Conservation (phyloP, 2,888 invertebrate species). For the Dastarcus helophoroides region DNA sequence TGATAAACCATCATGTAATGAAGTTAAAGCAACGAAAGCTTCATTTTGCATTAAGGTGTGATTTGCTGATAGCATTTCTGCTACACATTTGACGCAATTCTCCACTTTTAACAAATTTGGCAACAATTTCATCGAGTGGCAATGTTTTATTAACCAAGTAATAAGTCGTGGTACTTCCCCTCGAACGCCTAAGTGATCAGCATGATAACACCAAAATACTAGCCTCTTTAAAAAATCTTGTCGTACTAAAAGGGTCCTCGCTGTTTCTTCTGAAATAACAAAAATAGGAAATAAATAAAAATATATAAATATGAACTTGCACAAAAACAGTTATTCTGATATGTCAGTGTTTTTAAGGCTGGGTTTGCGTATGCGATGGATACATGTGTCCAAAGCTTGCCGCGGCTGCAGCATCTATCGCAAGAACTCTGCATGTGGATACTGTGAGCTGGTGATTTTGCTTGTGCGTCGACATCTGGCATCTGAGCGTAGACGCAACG, state of each 20-base stretch:
- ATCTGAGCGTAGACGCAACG: too few relatives aligned
- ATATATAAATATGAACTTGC: too few relatives aligned
- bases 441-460: too few relatives aligned
- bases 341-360: too few relatives aligned
- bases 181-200: constrained; percentile 73
- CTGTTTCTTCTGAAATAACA: constrained; percentile 50
- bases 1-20: too few relatives aligned
- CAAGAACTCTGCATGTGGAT: too few relatives aligned
- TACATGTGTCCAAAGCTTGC: too few relatives aligned
- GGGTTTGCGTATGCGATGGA: too few relatives aligned
- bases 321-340: too few relatives aligned
- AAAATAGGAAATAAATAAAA: too few relatives aligned
- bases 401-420: too few relatives aligned
- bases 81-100: constrained; percentile 62
- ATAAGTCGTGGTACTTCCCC: constrained; percentile 70
- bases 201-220: constrained; percentile 65
- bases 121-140: constrained; percentile 37
- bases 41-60: constrained; percentile 84
- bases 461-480: too few relatives aligned
- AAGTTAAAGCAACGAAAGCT: constrained; percentile 60
- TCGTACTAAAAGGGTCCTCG: constrained; percentile 52
- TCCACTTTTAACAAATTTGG: constrained; percentile 41
- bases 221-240: constrained; percentile 52
- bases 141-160: constrained; percentile 67
- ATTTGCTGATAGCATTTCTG: constrained; percentile 72